Evolutionary conservation across 2,888 invertebrate species (phyloP), one percentile per base, ranked within the genome.

Genomic region (Parelbella ahira): DNA sequence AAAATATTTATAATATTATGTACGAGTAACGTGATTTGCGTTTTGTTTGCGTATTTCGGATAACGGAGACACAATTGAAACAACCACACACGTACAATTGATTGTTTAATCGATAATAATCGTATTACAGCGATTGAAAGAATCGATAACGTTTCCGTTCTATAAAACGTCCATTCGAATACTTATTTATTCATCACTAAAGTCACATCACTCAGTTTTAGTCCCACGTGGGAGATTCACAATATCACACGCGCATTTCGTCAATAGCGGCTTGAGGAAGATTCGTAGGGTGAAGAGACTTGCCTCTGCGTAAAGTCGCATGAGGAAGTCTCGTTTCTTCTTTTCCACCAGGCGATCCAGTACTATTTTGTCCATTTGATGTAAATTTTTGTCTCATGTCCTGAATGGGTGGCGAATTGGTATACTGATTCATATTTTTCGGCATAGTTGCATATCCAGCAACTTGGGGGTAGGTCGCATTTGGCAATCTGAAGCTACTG

Each of bases 241-340:
- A 27, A 57, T 73, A 93, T 95, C 95, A 95, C 92, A 95, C 95
- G 80, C 95, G 89, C 95, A 95, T 95, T 88, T 95, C 95, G 75
- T 93, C 94, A 83, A 95, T 94, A 48, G 94, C 93, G 54, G 94
- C 94, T 72, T 94, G 93, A 34, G 93, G 94, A 73, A 94, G 91
- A 70, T 89, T 89, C 64, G 91, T 88, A 46, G 88, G 84, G 45
- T 89, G 89, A 44, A 76, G 86, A 66, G 77, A 53, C 46, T 80
- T 86, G 7, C 82, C 81, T 50, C 83, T 67, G 20, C 84, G 73
- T 3, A 88, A 68, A 43, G 76, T 84, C 29, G 80, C 83, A 52
- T 89, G 89, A 32, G 82, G 78, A 19, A 64, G 67, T 42, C 70
- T 63, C 27, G 60, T 43, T 2, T 51, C 65, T 41, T 59, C 56